Percentiles rank a stretch among this genome's conserved stretches.
These are phyloP conservation scores for Apotomis turbidana DNA, from an alignment of 2,888 invertebrate species.

Conservation along the genomic window DNA sequence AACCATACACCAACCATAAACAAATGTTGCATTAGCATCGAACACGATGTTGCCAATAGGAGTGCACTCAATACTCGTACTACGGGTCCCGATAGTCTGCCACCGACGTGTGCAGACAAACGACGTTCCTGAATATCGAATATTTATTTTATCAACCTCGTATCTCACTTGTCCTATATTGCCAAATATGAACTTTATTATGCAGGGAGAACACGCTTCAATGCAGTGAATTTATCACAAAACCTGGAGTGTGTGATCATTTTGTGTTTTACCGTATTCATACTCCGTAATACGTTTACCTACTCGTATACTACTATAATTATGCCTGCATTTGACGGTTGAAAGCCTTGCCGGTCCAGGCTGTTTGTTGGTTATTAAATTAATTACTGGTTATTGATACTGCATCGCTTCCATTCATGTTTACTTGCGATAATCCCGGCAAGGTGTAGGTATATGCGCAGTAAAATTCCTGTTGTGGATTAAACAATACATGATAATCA, in stretches of 20 bases:
- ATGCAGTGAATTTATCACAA: background rate
- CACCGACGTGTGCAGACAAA: slow-evolving; percentile 32
- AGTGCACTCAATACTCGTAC: background rate
- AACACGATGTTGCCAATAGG: slow-evolving; percentile 18
- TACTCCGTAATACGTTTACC: slow-evolving; percentile 18
- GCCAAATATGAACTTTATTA: slow-evolving; percentile 13
- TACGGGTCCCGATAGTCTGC: slow-evolving; percentile 25
- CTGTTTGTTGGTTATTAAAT: slow-evolving; percentile 4
- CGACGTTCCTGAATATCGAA: slow-evolving; percentile 20
- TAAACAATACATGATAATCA: background rate
- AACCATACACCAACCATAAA: too few species aligned
- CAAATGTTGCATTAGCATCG: background rate
- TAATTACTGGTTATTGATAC: slow-evolving; percentile 4
- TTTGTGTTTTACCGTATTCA: background rate
- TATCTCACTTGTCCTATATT: background rate
- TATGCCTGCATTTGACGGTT: slow-evolving; percentile 13
- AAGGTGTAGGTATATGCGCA: background rate
- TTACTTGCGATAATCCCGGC: background rate
- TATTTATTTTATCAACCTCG: slow-evolving; percentile 6
- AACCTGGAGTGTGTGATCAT: background rate
- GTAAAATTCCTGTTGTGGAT: background rate
- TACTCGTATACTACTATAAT: slow-evolving; percentile 1
- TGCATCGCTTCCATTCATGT: background rate
- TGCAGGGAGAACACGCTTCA: background rate
- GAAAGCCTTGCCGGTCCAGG: background rate